phyloP scores from a whole-genome alignment of 2,113 vertebrate species.

The Cephalopterus ornatus region DNA sequence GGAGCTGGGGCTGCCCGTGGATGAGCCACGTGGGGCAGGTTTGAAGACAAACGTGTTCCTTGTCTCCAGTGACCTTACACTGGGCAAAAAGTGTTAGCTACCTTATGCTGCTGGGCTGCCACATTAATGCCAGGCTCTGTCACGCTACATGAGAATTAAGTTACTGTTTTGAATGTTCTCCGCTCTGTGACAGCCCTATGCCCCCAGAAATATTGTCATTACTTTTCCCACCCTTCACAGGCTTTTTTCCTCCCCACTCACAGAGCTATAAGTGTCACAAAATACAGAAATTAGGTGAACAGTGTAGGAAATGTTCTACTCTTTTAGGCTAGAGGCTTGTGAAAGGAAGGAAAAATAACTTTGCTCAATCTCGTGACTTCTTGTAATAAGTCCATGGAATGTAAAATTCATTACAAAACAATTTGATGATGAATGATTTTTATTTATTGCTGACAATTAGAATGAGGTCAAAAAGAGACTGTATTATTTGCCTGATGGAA shows the following conservation, averaged over 20 bases:
- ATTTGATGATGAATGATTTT: background rate
- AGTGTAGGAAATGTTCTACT: background rate
- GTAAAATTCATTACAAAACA: background rate
- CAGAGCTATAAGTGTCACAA: background rate
- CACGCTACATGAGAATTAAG: background rate
- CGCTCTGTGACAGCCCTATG: background rate
- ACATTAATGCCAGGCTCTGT: background rate
- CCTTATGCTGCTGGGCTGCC: background rate
- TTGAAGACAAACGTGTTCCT: background rate
- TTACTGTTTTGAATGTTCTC: background rate
- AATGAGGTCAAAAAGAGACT: background rate
- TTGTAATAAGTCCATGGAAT: background rate
- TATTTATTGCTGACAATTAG: constrained; percentile 43
- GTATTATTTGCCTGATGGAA: background rate
- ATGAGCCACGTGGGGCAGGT: accelerated
- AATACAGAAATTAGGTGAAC: background rate
- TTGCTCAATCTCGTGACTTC: background rate
- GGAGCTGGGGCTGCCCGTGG: background rate
- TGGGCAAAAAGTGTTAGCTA: background rate
- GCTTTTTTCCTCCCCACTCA: background rate
- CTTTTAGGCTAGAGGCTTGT: background rate
- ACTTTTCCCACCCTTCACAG: background rate
- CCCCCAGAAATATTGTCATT: background rate
- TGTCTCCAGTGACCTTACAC: background rate
- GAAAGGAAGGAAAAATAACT: background rate